phyloP scores from a whole-genome alignment of 2,888 invertebrate genomes.

The Eristalis intricaria region DNA sequence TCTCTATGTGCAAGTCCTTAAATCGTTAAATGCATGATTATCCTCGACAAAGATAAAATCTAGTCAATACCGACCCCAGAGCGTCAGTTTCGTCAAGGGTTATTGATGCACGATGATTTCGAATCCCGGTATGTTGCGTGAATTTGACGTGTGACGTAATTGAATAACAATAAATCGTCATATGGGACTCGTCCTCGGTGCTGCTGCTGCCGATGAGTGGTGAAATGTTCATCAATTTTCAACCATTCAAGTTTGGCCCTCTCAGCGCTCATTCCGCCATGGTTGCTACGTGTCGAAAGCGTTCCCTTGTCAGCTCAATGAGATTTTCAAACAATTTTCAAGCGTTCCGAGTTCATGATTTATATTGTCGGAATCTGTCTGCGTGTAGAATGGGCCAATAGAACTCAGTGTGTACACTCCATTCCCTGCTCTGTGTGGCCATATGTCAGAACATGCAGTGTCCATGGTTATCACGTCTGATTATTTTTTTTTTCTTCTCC shows the following conservation, averaged over 20 bases:
- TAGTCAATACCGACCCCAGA: not conserved
- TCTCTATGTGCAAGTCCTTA: conserved; percentile 7
- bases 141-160: conserved; percentile 62
- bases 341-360: conserved; percentile 54
- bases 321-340: conserved; percentile 66
- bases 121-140: conserved; percentile 18
- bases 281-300: conserved; percentile 62
- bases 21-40: conserved; percentile 62
- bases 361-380: conserved; percentile 31
- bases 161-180: conserved; percentile 69
- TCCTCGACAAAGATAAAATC: conserved; percentile 45
- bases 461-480: conserved; percentile 51
- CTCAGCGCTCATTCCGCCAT: conserved; percentile 46
- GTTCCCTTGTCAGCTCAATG: conserved; percentile 57
- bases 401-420: conserved; percentile 3
- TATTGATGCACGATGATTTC: not conserved
- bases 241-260: conserved; percentile 61
- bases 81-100: not conserved
- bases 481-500: conserved; percentile 34
- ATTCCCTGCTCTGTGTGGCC: conserved; percentile 22
- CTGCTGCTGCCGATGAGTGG: conserved; percentile 3
- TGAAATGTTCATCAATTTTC: conserved; percentile 59
- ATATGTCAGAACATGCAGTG: conserved; percentile 57
- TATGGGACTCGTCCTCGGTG: not conserved
- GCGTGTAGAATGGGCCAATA: not conserved